A percentile compares a stretch with the other conserved stretches of the same genome.
These are phyloP conservation scores for Apus apus DNA, from an alignment of 2,113 vertebrate genomes.

Conservation along the genomic window DNA sequence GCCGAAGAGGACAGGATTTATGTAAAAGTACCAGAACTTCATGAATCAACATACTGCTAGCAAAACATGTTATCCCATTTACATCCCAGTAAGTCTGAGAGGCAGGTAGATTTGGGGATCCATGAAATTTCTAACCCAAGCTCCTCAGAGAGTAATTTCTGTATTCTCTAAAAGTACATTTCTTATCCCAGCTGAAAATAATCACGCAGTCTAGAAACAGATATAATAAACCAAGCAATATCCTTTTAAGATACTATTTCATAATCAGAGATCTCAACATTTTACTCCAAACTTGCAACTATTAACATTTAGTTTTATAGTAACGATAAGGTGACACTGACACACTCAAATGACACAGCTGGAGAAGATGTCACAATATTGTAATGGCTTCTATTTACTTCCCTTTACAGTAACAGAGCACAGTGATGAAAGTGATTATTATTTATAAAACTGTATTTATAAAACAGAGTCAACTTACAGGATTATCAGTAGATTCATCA, in stretches of 20 bases:
- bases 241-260: not conserved
- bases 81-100: not conserved
- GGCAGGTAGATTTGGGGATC: not conserved
- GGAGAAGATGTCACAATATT: not conserved
- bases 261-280: not conserved
- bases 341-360: not conserved
- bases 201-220: not conserved
- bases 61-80: not conserved
- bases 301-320: not conserved
- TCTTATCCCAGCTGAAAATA: not conserved
- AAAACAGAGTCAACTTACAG: slow-evolving; percentile 80
- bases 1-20: not conserved
- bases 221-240: not conserved
- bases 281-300: not conserved
- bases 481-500: slow-evolving; percentile 92
- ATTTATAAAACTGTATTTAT: not conserved
- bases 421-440: not conserved
- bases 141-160: not conserved
- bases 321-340: not conserved
- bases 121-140: not conserved
- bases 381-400: not conserved
- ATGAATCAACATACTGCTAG: not conserved
- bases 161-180: not conserved
- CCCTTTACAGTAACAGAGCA: not conserved
- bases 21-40: not conserved